Conservation (phyloP, 2,113 vertebrate species). For the Gymnorhina tibicen region DNA sequence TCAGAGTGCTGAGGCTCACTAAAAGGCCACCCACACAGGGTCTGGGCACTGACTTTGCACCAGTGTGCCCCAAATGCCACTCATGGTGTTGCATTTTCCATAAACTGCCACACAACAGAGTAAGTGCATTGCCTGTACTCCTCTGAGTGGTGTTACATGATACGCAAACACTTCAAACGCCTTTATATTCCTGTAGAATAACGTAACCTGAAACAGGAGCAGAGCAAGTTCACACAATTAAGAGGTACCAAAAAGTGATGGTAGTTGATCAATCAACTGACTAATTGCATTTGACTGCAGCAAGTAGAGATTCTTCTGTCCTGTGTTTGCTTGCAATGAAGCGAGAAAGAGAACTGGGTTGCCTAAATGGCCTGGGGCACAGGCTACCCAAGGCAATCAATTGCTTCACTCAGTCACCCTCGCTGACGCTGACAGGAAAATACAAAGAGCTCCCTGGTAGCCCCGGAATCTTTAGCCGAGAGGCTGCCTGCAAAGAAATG, state of each 20-base stretch:
- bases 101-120: background rate
- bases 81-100: background rate
- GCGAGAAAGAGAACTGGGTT: background rate
- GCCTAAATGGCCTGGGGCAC: background rate
- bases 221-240: background rate
- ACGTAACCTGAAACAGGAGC: background rate
- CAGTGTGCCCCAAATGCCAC: background rate
- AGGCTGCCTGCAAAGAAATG: background rate
- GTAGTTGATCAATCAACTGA: background rate
- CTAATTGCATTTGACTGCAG: background rate
- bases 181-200: background rate
- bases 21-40: background rate
- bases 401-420: background rate
- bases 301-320: background rate
- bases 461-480: background rate
- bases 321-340: background rate
- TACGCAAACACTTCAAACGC: background rate
- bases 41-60: background rate
- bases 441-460: background rate
- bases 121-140: background rate
- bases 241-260: background rate
- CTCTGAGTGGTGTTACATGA: background rate
- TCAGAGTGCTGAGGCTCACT: background rate
- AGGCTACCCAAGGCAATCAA: accelerated
- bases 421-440: background rate